A percentile compares a stretch with the other conserved stretches of the same genome.
phyloP scores from a whole-genome alignment of 2,797 vertebrate species.

The Danio aesculapii region DNA sequence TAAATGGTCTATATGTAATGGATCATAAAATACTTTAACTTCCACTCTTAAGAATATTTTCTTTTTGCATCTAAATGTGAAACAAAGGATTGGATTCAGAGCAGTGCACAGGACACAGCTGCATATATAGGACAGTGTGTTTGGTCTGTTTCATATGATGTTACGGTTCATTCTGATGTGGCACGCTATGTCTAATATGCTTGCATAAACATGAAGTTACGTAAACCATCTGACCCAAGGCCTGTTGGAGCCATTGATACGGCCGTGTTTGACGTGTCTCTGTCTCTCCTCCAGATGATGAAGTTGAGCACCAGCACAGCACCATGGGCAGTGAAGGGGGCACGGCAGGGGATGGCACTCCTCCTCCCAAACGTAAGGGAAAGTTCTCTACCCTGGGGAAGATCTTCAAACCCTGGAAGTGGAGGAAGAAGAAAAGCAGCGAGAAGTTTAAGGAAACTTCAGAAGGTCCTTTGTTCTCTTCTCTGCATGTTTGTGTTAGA shows the following conservation, averaged over 20 bases:
- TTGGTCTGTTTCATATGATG: background rate
- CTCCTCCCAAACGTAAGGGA: slow-evolving; percentile 93
- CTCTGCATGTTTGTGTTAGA: background rate
- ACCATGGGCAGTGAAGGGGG: slow-evolving; percentile 84
- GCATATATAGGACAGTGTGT: background rate
- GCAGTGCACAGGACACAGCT: no score
- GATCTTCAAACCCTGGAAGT: slow-evolving; percentile 99
- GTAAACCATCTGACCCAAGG: background rate
- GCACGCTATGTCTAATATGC: slow-evolving; percentile 15
- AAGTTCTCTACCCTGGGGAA: slow-evolving; percentile 96
- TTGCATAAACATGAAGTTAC: background rate
- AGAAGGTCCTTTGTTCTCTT: slow-evolving; percentile 84
- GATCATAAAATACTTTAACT: no score
- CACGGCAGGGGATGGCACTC: slow-evolving; percentile 85
- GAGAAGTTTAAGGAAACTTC: slow-evolving; percentile 97
- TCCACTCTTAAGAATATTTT: no score
- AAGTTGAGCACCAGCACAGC: slow-evolving; percentile 71
- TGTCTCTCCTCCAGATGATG: slow-evolving; percentile 58
- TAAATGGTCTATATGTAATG: no score
- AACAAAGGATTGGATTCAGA: no score
- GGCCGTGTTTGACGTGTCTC: background rate
- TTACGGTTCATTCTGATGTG: background rate
- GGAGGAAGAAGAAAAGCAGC: slow-evolving; percentile 99
- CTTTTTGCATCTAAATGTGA: no score
- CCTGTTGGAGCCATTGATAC: background rate